Percentiles rank a stretch among this genome's conserved stretches.
Conservation (phyloP, 2,113 vertebrate species). For the Rynchops niger region DNA sequence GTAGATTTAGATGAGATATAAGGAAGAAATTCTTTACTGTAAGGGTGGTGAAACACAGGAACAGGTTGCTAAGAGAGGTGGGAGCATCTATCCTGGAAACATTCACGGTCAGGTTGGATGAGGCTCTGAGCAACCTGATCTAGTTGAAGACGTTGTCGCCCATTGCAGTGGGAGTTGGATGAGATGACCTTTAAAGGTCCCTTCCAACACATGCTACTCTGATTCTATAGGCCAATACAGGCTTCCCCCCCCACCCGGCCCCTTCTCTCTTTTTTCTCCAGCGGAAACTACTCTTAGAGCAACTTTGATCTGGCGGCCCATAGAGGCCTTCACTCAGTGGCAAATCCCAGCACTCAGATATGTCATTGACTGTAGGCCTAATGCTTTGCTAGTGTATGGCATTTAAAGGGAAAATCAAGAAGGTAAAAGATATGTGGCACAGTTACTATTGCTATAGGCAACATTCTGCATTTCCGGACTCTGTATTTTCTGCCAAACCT, state of each 20-base stretch:
- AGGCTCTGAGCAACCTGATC: background rate
- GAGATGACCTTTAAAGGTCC: background rate
- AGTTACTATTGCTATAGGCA: background rate
- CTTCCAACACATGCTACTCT: background rate
- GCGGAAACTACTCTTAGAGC: background rate
- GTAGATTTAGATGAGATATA: background rate
- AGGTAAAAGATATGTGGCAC: background rate
- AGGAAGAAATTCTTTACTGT: background rate
- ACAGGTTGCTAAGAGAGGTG: background rate
- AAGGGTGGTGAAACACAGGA: background rate
- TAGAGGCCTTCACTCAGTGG: background rate
- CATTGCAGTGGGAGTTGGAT: background rate
- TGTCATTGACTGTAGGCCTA: background rate
- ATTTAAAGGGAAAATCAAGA: background rate
- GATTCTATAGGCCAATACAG: background rate
- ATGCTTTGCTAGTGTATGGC: background rate
- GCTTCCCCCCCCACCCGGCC: rapidly evolving
- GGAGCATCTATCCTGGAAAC: background rate
- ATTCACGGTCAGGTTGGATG: too few relatives aligned
- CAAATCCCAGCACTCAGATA: background rate
- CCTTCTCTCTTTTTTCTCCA: background rate
- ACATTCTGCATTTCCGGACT: background rate
- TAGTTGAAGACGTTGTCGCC: too few relatives aligned
- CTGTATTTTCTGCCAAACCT: background rate
- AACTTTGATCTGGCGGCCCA: background rate